Evolutionary conservation across 2,888 invertebrate species (phyloP).

Genomic region (Campoletis raptor): DNA sequence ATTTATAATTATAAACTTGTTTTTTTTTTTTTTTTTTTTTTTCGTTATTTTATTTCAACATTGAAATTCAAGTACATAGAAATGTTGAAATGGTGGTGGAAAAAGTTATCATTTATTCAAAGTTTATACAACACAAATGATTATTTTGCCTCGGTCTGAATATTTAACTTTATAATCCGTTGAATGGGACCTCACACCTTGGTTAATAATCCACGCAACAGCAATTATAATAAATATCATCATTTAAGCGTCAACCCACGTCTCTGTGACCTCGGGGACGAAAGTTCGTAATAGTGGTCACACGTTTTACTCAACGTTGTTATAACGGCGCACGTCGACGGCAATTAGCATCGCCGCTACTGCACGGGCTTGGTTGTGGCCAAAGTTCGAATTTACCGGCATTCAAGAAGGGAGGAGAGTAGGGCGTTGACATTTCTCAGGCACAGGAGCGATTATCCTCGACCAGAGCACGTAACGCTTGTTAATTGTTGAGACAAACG

Average conservation of each 20-base stretch:
- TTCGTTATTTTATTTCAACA: not conserved
- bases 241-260: slow-evolving; percentile 42
- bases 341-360: slow-evolving; percentile 53
- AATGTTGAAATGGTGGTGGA: not conserved
- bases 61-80: not conserved
- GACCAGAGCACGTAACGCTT: slow-evolving; percentile 47
- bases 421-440: slow-evolving; percentile 42
- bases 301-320: slow-evolving; percentile 55
- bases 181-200: slow-evolving; percentile 23
- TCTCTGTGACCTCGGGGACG: slow-evolving; percentile 46
- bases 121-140: not conserved
- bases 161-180: slow-evolving; percentile 8
- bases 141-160: slow-evolving; percentile 7
- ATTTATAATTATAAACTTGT: not conserved
- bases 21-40: not conserved
- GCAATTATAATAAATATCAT: slow-evolving; percentile 58
- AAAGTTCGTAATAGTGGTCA: slow-evolving; percentile 57
- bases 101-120: not conserved
- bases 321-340: slow-evolving; percentile 43
- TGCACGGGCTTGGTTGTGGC: slow-evolving; percentile 30
- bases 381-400: slow-evolving; percentile 53
- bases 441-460: slow-evolving; percentile 47
- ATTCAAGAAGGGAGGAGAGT: slow-evolving; percentile 10
- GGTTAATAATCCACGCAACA: slow-evolving; percentile 45
- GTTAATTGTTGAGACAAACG: slow-evolving; percentile 69